Conservation (phyloP, 2,888 invertebrate species). For the Pimpla rufipes region DNA sequence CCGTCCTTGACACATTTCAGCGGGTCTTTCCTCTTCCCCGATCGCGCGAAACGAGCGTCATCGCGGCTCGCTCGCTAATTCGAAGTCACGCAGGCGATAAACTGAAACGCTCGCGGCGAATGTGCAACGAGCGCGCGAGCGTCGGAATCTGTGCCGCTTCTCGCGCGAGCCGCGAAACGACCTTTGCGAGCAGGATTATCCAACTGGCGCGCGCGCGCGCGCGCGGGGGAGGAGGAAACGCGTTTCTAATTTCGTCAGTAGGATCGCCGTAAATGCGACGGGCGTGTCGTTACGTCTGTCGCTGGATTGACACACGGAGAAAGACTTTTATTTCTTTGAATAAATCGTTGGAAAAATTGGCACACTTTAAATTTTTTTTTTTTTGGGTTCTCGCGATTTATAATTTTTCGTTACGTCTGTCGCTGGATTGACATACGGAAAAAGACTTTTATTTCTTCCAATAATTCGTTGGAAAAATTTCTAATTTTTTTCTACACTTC, state of each 20-base stretch:
- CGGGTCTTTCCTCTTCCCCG: conserved; percentile 64
- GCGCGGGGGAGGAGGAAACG: conserved; percentile 13
- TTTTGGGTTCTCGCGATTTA: conserved; percentile 19
- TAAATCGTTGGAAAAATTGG: too few relatives aligned
- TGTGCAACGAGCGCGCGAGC: not conserved
- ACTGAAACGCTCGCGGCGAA: not conserved
- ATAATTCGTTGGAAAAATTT: too few relatives aligned
- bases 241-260: conserved; percentile 56
- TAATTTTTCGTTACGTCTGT: not conserved
- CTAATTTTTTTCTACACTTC: not conserved
- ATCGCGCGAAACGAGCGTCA: conserved; percentile 38
- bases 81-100: conserved; percentile 17
- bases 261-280: too few relatives aligned
- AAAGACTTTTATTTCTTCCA: too few relatives aligned
- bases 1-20: conserved; percentile 71
- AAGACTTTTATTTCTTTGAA: too few relatives aligned
- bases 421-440: too few relatives aligned
- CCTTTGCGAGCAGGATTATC: conserved; percentile 64
- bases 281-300: too few relatives aligned
- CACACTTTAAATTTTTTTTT: not conserved
- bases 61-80: conserved; percentile 10
- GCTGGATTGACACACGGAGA: too few relatives aligned
- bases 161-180: conserved; percentile 36
- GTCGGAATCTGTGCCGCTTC: not conserved
- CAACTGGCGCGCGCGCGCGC: conserved; percentile 42